Evolutionary conservation across 2,113 vertebrate genomes (phyloP), one percentile per base, ranked within the genome.

Genomic region (Ceratotherium simum): DNA sequence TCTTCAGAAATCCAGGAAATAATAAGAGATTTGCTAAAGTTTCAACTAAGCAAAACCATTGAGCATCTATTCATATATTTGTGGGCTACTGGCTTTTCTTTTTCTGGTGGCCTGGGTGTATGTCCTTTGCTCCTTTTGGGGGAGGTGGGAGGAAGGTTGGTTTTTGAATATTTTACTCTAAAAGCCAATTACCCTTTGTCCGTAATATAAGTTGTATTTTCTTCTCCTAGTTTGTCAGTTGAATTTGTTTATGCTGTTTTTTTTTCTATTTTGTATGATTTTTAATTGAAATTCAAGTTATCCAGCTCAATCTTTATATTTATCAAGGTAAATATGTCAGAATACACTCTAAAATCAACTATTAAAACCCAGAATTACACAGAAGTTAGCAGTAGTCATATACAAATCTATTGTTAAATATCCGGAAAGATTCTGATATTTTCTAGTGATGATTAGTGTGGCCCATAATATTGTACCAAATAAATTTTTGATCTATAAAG

Each of bases 231-330:
- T 70, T 85, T 83, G 18, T 86, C 75, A 60, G 33, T 60, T 83
- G 17, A 27, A 54, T 90, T 94, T 46, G 16, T 18, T 81, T 92
- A 25, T 51, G 1, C 12, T 91, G 2, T 39, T 69, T 92, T 75
- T 75, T 39, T 27, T 33, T n/a, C 36, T 39, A 4, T 73, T 6
- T 73, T 93, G 20, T 10, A 83, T 65, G 29, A 73, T 67, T 93
- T 95, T 79, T 94, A 83, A 65, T 42, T 85, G 46, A 95, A 86
- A 70, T 72, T 91, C 56, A 70, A 25, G 25, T 51, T 62, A 39
- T 72, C 36, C 67, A 31, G 42, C 27, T 95, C 2, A 39, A 2
- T 90, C 42, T 62, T 42, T 42, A 42, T 42, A 12, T 18, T 56
- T 92, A 36, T 81, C 46, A 82, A 90, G 25, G 21, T 75, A 87